A percentile compares a stretch with the other conserved stretches of the same genome.
Conservation (phyloP, 2,113 vertebrate species). For the Equus quagga region DNA sequence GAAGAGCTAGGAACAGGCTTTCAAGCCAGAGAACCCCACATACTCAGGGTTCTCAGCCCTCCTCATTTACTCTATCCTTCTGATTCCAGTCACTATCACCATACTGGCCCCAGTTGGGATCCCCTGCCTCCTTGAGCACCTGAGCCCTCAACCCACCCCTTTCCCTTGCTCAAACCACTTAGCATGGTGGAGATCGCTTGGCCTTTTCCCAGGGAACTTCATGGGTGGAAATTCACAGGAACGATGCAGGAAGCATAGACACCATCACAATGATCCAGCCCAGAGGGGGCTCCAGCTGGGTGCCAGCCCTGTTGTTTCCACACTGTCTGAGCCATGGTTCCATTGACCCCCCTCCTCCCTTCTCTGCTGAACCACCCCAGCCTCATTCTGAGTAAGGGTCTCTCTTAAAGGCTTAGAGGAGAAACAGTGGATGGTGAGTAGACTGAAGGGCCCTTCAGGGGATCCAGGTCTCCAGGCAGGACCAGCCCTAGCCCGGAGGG, state of each 20-base stretch:
- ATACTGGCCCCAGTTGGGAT: neutral
- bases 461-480: neutral
- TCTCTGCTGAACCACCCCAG: neutral
- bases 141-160: neutral
- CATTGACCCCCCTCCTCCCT: neutral
- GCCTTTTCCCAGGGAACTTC: neutral
- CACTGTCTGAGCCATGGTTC: neutral
- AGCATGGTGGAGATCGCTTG: neutral
- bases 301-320: neutral
- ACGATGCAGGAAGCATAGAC: neutral
- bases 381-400: neutral
- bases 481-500: neutral
- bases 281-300: neutral
- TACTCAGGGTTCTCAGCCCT: neutral
- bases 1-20: neutral
- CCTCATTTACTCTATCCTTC: neutral
- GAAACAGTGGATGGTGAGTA: neutral
- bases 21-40: neutral
- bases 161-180: neutral
- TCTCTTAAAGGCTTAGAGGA: neutral
- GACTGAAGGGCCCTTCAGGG: neutral
- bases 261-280: neutral
- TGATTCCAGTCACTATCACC: neutral
- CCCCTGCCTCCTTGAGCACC: neutral
- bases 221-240: neutral